Evolutionary conservation across 2,888 invertebrate genomes (phyloP).

Genomic region (Cheilosia pagana): DNA sequence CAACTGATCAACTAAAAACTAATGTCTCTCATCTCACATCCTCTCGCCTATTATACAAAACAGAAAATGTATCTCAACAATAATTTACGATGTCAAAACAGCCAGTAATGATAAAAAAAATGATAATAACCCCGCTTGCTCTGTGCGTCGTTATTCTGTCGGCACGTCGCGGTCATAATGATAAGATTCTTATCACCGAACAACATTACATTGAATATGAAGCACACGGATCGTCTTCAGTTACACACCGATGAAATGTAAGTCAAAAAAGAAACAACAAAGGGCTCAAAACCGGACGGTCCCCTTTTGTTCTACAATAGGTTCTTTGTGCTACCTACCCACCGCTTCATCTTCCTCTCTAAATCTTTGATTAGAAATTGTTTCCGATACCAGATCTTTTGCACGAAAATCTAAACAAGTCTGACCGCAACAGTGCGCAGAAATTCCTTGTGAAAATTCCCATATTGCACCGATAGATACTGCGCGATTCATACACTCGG

Average conservation of each 20-base stretch:
- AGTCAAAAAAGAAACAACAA: slow-evolving; percentile 36
- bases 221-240: slow-evolving; percentile 15
- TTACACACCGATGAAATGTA: slow-evolving; percentile 42
- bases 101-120: slow-evolving; percentile 74
- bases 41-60: slow-evolving; percentile 36
- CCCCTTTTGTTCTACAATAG: slow-evolving; percentile 50
- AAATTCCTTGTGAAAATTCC: slow-evolving; percentile 47
- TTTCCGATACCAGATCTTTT: slow-evolving; percentile 65
- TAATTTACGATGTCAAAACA: slow-evolving; percentile 75
- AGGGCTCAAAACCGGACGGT: slow-evolving; percentile 54
- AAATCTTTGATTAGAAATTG: slow-evolving; percentile 51
- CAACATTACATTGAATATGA: slow-evolving; percentile 54
- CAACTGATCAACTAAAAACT: slow-evolving; percentile 21
- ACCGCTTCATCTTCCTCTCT: neutral
- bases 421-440: slow-evolving; percentile 39
- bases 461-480: slow-evolving; percentile 60
- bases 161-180: slow-evolving; percentile 75
- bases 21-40: slow-evolving; percentile 41
- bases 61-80: slow-evolving; percentile 68
- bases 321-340: neutral
- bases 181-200: slow-evolving; percentile 72
- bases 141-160: slow-evolving; percentile 53
- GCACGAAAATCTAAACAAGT: slow-evolving; percentile 62
- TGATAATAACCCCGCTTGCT: slow-evolving; percentile 61
- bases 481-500: neutral